Evolutionary conservation across 2,797 vertebrate genomes (phyloP), one percentile per base, ranked within the genome.

Genomic region (Arnoldichthys spilopterus): DNA sequence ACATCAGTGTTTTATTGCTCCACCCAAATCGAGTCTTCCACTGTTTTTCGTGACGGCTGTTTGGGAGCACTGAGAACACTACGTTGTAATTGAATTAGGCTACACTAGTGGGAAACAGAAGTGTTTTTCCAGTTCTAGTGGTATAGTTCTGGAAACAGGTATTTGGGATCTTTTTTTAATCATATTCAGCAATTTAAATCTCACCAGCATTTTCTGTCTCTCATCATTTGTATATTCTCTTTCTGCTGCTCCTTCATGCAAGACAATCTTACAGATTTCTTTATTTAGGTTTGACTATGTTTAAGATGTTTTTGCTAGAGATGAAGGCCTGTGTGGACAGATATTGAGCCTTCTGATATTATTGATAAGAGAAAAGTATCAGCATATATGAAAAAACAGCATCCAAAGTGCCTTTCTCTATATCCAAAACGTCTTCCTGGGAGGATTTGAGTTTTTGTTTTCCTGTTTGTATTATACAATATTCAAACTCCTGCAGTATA

Each of bases 341-440:
- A 16, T 66, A 66, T 13, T 12, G 18, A 40, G 64, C 40, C 40
- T 45, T 67, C 22, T 45, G n/a, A 26, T 13, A 63, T 34, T 8
- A 15, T 26, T 26, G 13, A 37, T 2, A 43, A 43, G 6, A 20
- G 30, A 68, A 15, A 24, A 49, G 15, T 28, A 68, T 47, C 40
- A 68, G 63, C 37, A 68, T 28, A 67, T 58, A 28, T 32, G 45
- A 63, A 63, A 63, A 26, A 73, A 34, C 45, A 40, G 53, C 22
- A 51, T 66, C 22, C 20, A 77, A 73, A 77, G 80, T 77, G 75
- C 80, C 80, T 82, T 72, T 49, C 16, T 45, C 2, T 61, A 47
- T 16, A 47, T 68, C 24, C 45, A 49, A 28, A 40, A 16, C 20
- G 49, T 49, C 22, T 63, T 15, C 30, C 7, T 74, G 26, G 45